A percentile compares a stretch with the other conserved stretches of the same genome.
These are phyloP conservation scores for Ylistrum balloti DNA, from an alignment of 1,140 invertebrate species.

Conservation along the genomic window DNA sequence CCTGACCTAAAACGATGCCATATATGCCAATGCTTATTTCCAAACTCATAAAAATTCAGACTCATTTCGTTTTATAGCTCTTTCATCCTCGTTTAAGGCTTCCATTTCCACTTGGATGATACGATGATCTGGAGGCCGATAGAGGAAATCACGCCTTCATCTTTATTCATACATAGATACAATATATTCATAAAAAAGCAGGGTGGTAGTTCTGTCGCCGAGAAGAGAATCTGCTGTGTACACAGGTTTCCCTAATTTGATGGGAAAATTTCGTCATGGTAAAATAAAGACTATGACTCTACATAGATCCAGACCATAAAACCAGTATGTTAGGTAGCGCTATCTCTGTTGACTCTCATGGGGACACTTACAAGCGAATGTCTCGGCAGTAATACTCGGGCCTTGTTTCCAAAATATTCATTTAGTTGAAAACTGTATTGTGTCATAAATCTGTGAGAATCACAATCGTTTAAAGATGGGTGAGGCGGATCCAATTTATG, in stretches of 20 bases:
- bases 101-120: constrained; percentile 4
- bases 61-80: constrained; percentile 34
- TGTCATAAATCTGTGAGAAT: not conserved
- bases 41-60: constrained; percentile 40
- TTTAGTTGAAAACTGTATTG: not conserved
- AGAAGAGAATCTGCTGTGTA: not conserved
- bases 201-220: not conserved
- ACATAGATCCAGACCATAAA: no score
- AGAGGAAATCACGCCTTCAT: not conserved
- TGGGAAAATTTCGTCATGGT: not conserved
- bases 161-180: constrained; percentile 28
- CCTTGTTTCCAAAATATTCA: not conserved
- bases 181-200: constrained; percentile 1
- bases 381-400: not conserved
- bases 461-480: not conserved
- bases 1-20: constrained; percentile 14
- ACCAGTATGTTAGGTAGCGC: not conserved
- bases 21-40: constrained; percentile 10
- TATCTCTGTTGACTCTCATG: not conserved
- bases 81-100: constrained; percentile 30
- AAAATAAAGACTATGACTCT: not conserved
- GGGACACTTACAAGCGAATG: not conserved
- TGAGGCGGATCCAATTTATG: no score
- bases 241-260: not conserved
- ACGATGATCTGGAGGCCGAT: not conserved